Evolutionary conservation across 2,113 vertebrate genomes (phyloP).

Genomic region (Prunella fulvescens): DNA sequence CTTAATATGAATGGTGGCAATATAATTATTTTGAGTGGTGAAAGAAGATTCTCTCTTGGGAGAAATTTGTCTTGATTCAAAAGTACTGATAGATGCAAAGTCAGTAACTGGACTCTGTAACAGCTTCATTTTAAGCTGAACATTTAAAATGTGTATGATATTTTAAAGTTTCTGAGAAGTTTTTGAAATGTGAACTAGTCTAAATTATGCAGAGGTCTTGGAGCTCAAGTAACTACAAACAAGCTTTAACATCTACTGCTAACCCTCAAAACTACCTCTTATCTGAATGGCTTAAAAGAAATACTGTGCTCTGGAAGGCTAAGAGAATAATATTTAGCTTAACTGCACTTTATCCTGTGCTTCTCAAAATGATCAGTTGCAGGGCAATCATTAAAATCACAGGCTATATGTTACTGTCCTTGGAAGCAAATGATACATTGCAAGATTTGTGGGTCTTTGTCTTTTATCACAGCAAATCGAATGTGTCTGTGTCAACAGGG

Average conservation of each 20-base stretch:
- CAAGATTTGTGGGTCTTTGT: background rate
- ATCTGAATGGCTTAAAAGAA: background rate
- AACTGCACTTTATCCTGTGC: slow-evolving; percentile 40
- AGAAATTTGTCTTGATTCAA: background rate
- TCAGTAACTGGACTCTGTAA: background rate
- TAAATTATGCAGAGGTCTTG: background rate
- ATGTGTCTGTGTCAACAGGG: background rate
- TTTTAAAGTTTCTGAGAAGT: background rate
- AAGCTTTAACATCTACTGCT: background rate
- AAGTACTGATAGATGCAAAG: background rate
- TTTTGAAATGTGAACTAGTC: background rate
- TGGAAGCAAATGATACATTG: slow-evolving; percentile 48
- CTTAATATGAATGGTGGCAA: background rate
- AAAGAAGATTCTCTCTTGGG: background rate
- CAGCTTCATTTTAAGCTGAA: background rate
- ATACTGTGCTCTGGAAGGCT: background rate
- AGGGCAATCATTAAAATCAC: slow-evolving; percentile 66
- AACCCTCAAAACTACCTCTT: background rate
- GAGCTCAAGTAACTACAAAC: background rate
- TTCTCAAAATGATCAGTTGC: slow-evolving; percentile 58
- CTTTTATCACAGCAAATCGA: slow-evolving; percentile 47
- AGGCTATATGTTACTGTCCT: slow-evolving; percentile 40
- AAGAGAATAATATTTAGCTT: slow-evolving; percentile 10
- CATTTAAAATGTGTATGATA: background rate
- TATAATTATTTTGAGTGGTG: background rate